Conservation (phyloP, 92 coral and sea anemone species). For the Porites evermanni region DNA sequence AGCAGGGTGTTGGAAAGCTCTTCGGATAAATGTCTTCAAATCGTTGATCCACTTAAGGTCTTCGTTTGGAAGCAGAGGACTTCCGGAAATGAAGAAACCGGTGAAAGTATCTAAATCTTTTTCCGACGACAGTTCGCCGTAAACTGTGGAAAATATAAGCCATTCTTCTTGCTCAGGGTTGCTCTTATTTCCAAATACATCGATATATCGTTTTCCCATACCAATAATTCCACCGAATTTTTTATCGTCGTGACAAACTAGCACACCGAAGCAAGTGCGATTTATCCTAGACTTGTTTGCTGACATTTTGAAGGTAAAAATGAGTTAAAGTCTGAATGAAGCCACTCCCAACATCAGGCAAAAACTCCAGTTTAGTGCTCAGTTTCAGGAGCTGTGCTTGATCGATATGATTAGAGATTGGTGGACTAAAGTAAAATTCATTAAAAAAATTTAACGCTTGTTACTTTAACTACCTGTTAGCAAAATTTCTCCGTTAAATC, state of each 20-base stretch:
- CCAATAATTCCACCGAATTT: slow-evolving; percentile 74
- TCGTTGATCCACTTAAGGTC: slow-evolving; percentile 62
- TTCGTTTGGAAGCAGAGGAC: slow-evolving; percentile 64
- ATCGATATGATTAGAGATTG: no score
- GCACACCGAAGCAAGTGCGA: slow-evolving; percentile 47
- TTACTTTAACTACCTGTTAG: no score
- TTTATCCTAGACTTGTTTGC: background rate
- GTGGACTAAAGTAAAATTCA: no score
- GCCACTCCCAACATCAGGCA: no score
- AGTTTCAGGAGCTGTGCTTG: no score
- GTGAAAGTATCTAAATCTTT: slow-evolving; percentile 57
- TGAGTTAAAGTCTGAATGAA: no score
- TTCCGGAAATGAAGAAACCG: slow-evolving; percentile 71
- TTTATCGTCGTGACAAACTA: slow-evolving; percentile 67
- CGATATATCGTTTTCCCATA: slow-evolving; percentile 53
- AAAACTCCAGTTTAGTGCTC: no score
- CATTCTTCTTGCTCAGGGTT: slow-evolving; percentile 38
- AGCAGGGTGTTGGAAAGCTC: slow-evolving; percentile 36
- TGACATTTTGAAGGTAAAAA: no score
- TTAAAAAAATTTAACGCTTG: no score
- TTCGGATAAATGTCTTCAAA: slow-evolving; percentile 50
- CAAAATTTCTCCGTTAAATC: no score
- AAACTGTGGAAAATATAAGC: slow-evolving; percentile 54
- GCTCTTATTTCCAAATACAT: slow-evolving; percentile 33
- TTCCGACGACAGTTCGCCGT: slow-evolving; percentile 61